A percentile compares a stretch with the other conserved stretches of the same genome.
Evolutionary conservation across 2,113 vertebrate genomes (phyloP).

Genomic region (Rhea americana): DNA sequence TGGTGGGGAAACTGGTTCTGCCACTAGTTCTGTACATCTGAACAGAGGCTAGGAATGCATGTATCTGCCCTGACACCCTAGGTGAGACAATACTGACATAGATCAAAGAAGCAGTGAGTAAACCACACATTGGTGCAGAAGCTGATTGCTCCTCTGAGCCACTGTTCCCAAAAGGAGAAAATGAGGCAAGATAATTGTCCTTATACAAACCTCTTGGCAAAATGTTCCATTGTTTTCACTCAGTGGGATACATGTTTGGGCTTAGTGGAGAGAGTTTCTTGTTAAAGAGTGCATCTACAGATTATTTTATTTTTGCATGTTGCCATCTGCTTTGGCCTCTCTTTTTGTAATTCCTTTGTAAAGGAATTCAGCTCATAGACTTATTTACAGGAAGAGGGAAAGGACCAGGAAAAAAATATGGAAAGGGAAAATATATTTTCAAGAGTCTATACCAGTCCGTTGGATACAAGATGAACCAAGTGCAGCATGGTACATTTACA

Average conservation of each 20-base stretch:
- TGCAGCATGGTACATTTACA: rapidly evolving
- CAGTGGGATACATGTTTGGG: neutral
- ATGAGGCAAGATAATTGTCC: neutral
- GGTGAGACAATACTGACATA: neutral
- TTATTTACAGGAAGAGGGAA: neutral
- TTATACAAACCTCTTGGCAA: neutral
- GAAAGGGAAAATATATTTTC: neutral
- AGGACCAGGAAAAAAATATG: neutral
- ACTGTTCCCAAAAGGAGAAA: neutral
- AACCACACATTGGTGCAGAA: neutral
- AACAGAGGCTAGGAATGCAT: neutral
- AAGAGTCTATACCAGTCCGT: neutral
- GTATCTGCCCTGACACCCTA: neutral
- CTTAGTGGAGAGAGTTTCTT: neutral
- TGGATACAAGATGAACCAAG: neutral
- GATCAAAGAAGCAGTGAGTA: neutral
- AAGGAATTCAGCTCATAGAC: neutral
- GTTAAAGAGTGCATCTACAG: neutral
- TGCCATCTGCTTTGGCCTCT: neutral
- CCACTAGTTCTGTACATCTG: neutral
- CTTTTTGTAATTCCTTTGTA: neutral
- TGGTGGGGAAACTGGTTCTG: neutral
- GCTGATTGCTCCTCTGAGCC: neutral
- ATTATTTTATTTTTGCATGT: neutral
- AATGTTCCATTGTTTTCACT: neutral